Base-by-base conservation (phyloP, 92 coral and sea anemone species). In the Epizoanthus ramosus region DNA sequence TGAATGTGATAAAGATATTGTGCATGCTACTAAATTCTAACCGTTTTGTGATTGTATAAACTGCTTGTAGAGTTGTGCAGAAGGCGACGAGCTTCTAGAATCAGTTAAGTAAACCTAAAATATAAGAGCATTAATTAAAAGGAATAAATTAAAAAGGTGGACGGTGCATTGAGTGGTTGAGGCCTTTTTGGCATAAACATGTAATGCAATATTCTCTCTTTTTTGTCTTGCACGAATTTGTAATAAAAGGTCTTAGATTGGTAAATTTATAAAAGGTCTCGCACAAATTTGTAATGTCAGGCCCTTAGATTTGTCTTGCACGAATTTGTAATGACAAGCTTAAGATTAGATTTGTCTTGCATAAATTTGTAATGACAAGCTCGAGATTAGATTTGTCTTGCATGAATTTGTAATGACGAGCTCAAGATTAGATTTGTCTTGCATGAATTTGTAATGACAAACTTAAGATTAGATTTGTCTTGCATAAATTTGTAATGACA, bases 51-150 rank as follows among this genome's bases (percentile, higher is more conserved):
- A 45, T 53, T 64, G 50, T 35, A 54, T 35, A 73, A 61, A 64
- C 84, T 87, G 25, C 84, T 75, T 79, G 33, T 75, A 87, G 90
- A 81, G 21, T 24, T 67, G 87, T 87, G 80, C 87, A 83, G 80
- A 83, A 87, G 90, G 83, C 87, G 87, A 75, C 72, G 71, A 5
- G 72, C 90, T 57, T 87, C 90, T 75, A 75, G 61, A 87, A 87
- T 87, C 90, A 87, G 90, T 87, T 87, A 83, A 87, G 90, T 87
- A 75, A 87, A 74, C 13, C 59, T 66, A 87, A 45, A 75, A 73
- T 24, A 24, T 8, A 47, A 47, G 14, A 47, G 54, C 54, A 16
- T 15, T 37, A 37, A 37, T 37, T 37, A 22, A 24, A 54, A 53
- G 3, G 33, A 8, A 14, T 52, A 24, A 73, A 5, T 23, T 50